Evolutionary conservation across 2,888 invertebrate species (phyloP), one percentile per base, ranked within the genome.

Genomic region (Eulithis testata): DNA sequence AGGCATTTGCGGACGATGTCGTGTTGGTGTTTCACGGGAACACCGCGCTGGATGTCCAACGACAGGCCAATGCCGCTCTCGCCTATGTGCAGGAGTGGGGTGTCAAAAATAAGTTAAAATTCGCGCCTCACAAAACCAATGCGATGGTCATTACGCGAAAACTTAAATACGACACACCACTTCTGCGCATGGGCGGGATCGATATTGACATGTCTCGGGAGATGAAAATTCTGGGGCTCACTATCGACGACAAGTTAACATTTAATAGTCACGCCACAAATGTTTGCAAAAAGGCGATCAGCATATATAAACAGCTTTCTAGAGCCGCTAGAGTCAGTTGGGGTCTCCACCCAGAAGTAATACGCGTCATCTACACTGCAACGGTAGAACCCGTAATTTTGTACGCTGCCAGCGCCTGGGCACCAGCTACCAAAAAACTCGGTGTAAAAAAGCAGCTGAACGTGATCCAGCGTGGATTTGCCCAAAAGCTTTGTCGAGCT

Each of bases 311-410:
- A 36, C 54, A 49, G 7, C 11, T 55, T 1, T 44, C 50, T 54
- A 68, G 63, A 51, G 56, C 56, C 12, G 56, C 56, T 2, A 56
- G 8, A n/a, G n/a, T 45, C 44, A 45, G 56, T 45, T 67, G 52
- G 45, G 66, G 66, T 57, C 21, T 21, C 21, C 21, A 21, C 21
- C 68, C 21, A 21, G 21, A 21, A 21, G 21, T 21, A 21, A 21
- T 21, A 21, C 21, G 21, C 2, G 21, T 21, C 65, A 58, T 56
- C 62, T 57, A 60, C 21, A 50, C 50, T 11, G 50, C 50, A 1
- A 11, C 27, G 1, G 27, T 50, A 1, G 50, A 50, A 50, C 50
- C 50, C 0, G 11, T 27, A 11, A 11, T 50, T 2, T 1, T 50
- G 27, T 50, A 50, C 11, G 50, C 50, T 1, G 50, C 50, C 4